Conservation (phyloP, 2,113 vertebrate species). For the Aphelocoma coerulescens region DNA sequence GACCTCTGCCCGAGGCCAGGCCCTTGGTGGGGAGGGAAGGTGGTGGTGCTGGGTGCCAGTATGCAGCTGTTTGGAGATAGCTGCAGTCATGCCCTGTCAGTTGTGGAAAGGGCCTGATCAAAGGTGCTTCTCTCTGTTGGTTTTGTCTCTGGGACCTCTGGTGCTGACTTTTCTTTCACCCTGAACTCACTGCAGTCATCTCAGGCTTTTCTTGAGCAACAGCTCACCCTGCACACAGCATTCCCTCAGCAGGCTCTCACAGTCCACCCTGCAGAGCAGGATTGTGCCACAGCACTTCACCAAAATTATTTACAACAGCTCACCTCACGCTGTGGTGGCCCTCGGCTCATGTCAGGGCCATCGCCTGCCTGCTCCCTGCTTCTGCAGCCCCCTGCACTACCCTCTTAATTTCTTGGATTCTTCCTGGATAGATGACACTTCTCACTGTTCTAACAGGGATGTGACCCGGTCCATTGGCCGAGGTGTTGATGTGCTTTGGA, state of each 20-base stretch:
- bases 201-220: background rate
- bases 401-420: no score
- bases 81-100: background rate
- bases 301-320: background rate
- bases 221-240: no score
- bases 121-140: background rate
- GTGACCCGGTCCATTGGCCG: background rate
- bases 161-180: background rate
- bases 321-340: rapidly evolving
- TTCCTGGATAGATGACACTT: background rate
- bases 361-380: rapidly evolving
- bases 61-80: rapidly evolving
- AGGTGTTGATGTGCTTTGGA: background rate
- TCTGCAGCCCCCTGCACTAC: background rate
- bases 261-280: background rate
- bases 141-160: background rate
- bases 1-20: background rate
- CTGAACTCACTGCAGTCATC: rapidly evolving
- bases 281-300: background rate
- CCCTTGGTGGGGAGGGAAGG: background rate
- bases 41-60: background rate
- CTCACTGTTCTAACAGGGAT: background rate
- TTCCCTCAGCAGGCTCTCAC: background rate
- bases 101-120: background rate
- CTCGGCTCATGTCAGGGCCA: background rate